phyloP scores from a whole-genome alignment of 2,113 vertebrate genomes.

The Sander lucioperca region DNA sequence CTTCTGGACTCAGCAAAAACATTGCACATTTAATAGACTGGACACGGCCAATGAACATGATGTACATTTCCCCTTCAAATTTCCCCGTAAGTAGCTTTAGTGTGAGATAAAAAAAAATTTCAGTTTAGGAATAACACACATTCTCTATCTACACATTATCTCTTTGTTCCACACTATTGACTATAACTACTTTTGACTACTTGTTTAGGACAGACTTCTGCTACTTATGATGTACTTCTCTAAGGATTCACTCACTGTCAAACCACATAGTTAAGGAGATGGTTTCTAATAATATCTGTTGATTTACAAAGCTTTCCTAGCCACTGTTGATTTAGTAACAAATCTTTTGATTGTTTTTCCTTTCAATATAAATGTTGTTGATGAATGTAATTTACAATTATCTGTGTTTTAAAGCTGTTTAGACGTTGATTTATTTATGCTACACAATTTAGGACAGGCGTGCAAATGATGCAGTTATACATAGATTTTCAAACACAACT shows the following conservation, averaged over 20 bases:
- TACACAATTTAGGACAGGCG: not conserved
- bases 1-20: not conserved
- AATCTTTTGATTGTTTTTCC: not conserved
- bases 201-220: not conserved
- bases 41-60: not conserved
- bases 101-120: not conserved
- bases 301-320: not conserved
- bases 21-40: not conserved
- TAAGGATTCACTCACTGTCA: constrained; percentile 7
- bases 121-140: not conserved
- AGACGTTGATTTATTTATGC: not conserved
- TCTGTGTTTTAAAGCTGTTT: not conserved
- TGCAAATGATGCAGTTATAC: not conserved
- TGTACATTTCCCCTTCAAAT: not conserved
- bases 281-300: constrained; percentile 19
- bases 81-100: not conserved
- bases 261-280: constrained; percentile 44
- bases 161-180: not conserved
- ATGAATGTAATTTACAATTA: not conserved
- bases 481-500: not conserved
- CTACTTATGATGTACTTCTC: not conserved
- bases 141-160: not conserved
- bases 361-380: not conserved
- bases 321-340: not conserved
- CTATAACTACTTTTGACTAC: not conserved